A percentile compares a stretch with the other conserved stretches of the same genome.
Evolutionary conservation across 2,113 vertebrate genomes (phyloP).

Genomic region (Ophthalmotilapia sp.): DNA sequence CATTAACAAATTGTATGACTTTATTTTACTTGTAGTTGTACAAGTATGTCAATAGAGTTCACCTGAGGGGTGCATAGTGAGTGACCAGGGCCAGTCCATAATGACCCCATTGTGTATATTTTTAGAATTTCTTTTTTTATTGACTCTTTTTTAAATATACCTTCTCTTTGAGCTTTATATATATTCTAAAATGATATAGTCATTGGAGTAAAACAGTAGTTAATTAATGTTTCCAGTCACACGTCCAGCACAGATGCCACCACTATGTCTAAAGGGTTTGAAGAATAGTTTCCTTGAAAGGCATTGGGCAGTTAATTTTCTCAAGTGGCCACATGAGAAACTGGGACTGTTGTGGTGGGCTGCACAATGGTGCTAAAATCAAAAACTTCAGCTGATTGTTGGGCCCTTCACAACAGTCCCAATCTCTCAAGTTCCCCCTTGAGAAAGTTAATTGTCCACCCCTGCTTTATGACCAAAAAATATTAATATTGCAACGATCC

Average conservation of each 20-base stretch:
- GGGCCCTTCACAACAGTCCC: not conserved
- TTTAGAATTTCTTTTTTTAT: not conserved
- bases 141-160: not conserved
- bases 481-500: not conserved
- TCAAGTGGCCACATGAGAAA: not conserved
- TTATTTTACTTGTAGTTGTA: not conserved
- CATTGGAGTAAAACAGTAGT: not conserved
- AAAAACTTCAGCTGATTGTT: not conserved
- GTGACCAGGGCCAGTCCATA: not conserved
- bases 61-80: not conserved
- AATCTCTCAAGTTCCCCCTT: not conserved
- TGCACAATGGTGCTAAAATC: not conserved
- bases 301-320: not conserved
- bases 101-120: not conserved
- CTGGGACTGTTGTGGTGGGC: not conserved
- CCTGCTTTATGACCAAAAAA: not conserved
- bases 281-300: not conserved
- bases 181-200: not conserved
- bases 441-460: not conserved
- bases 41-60: not conserved
- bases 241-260: not conserved
- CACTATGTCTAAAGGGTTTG: not conserved
- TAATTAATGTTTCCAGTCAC: not conserved
- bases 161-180: not conserved
- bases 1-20: not conserved